These are phyloP conservation scores for Anguilla megastoma DNA, from an alignment of 2,797 vertebrate species.

Conservation along the genomic window DNA sequence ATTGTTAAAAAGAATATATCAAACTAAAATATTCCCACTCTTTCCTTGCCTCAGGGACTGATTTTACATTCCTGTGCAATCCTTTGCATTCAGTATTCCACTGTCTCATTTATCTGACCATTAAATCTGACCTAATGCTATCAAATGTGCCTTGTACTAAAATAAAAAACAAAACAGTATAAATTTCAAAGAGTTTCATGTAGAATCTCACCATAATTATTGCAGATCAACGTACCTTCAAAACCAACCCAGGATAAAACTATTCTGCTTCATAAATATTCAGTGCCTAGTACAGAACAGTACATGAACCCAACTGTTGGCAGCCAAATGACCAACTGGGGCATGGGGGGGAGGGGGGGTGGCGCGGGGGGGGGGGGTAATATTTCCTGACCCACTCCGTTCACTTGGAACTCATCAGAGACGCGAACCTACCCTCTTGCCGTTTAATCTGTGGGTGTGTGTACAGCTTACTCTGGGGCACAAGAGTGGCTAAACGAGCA, in stretches of 20 bases:
- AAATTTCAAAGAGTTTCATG: background rate
- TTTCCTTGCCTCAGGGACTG: background rate
- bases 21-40: background rate
- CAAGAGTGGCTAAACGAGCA: background rate
- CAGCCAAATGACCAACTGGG: background rate
- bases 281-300: background rate
- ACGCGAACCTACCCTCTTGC: background rate
- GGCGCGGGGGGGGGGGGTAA: background rate
- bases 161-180: background rate
- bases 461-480: background rate
- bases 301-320: background rate
- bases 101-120: background rate
- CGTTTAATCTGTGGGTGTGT: background rate
- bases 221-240: background rate
- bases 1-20: background rate
- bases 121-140: background rate
- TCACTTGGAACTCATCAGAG: too few relatives aligned
- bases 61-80: background rate
- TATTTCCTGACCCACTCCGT: background rate
- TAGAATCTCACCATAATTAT: background rate
- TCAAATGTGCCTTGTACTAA: too few relatives aligned
- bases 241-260: background rate
- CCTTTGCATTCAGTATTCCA: background rate
- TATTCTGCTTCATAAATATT: background rate
- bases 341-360: too few relatives aligned